Evolutionary conservation across 2,888 invertebrate species (phyloP), one percentile per base, ranked within the genome.

Genomic region (Chloromyia formosa): DNA sequence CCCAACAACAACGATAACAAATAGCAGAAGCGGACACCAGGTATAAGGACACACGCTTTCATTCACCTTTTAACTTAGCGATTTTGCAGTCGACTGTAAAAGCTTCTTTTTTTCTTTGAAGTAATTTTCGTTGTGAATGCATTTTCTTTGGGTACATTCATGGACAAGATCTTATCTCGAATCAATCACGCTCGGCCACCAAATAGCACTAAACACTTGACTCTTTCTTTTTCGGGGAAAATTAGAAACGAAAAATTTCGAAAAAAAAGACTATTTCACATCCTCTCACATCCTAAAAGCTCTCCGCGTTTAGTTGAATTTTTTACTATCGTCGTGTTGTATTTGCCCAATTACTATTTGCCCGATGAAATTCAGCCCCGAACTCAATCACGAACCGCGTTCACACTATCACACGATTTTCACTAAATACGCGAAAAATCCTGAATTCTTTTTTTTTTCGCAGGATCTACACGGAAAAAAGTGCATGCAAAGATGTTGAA

Each of bases 21-120:
- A 35, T 7, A 35, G 49, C 49, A 49, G 49, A n/a, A 66, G 66
- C 66, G 66, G 66, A 45, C 66, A 66, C 45, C 27, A 66, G 45
- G 66, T 66, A 66, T 14, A 73, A 60, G 72, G 42, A 18, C 69
- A 35, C 27, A 69, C 69, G 35, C 42, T 72, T 58, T 58, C 72
- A 72, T 58, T 58, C 72, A 72, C 42, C 60, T 73, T 73, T 60
- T n/a, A 60, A 49, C 49, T 73, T 60, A 16, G 60, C 20, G 16
- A 58, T 74, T 74, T 74, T 66, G 74, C 64, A 45, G 58, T 9
- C 56, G 66, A 74, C 74, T 74, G 74, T 74, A 23, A 74, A 74
- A 74, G 74, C 74, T 74, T 64, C 62, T 20, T 45, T 71, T 73
- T 61, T 73, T 61, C 73, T 73, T 73, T 60, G 61, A 61, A 73